Evolutionary conservation across 2,888 invertebrate species (phyloP).

Genomic region (Drosophila limbata): DNA sequence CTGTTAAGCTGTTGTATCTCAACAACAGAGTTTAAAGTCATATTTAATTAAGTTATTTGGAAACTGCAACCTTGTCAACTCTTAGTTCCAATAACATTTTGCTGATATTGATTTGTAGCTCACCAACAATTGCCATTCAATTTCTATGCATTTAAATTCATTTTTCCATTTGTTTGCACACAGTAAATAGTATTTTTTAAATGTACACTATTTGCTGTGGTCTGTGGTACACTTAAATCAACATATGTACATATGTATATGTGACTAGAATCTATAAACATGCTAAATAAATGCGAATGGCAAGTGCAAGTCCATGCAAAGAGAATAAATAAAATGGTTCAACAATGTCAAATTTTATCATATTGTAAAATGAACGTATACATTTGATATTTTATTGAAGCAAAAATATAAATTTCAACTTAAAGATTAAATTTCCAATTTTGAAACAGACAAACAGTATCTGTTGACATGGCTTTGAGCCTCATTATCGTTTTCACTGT

Average conservation of each 20-base stretch:
- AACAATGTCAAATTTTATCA: background rate
- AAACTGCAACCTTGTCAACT: slow-evolving; percentile 1
- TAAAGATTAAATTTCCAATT: slow-evolving; percentile 3
- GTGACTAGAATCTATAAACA: slow-evolving; percentile 5
- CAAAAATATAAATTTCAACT: slow-evolving; percentile 1
- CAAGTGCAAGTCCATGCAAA: slow-evolving; percentile 8
- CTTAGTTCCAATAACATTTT: background rate
- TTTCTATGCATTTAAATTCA: background rate
- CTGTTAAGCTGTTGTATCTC: background rate
- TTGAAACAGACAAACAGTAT: background rate
- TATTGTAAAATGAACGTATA: background rate
- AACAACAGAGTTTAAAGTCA: background rate
- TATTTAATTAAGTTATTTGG: background rate
- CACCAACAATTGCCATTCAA: background rate
- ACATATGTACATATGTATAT: background rate
- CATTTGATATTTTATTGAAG: background rate
- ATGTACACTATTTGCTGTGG: background rate
- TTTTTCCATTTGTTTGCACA: slow-evolving; percentile 8
- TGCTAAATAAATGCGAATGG: slow-evolving; percentile 10
- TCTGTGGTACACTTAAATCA: background rate
- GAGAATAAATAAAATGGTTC: slow-evolving; percentile 10
- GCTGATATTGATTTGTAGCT: background rate
- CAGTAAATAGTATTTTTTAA: slow-evolving; percentile 2
- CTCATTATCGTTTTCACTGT: background rate
- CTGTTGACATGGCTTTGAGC: slow-evolving; percentile 1